Conservation (phyloP, 2,113 vertebrate genomes). For the Callipepla californica region DNA sequence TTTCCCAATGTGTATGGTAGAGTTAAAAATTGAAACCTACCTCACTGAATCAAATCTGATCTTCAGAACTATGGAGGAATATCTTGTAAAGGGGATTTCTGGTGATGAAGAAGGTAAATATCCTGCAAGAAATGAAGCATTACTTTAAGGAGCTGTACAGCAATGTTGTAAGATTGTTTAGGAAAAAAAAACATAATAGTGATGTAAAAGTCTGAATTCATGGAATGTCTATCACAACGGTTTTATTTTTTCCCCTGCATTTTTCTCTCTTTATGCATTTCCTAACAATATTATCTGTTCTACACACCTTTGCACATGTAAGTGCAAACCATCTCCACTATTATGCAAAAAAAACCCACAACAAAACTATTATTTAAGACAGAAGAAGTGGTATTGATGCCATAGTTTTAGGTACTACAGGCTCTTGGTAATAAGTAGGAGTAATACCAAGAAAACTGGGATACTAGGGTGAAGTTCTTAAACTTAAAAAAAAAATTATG, state of each 20-base stretch:
- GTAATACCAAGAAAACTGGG: background rate
- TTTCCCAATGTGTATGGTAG: background rate
- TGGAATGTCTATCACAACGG: background rate
- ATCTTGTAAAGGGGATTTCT: background rate
- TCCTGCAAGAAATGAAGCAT: background rate
- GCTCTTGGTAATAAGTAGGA: background rate
- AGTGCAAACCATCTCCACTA: background rate
- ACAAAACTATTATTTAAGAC: background rate
- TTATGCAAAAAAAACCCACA: background rate
- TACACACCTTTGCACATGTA: background rate
- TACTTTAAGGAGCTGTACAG: background rate
- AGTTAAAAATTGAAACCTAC: background rate
- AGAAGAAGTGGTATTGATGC: background rate
- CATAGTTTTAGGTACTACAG: background rate
- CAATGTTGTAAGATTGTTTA: background rate
- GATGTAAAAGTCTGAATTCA: background rate
- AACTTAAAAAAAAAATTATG: background rate
- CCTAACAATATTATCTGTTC: background rate
- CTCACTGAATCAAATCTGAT: slow-evolving; percentile 18
- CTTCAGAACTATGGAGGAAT: background rate
- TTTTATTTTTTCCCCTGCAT: background rate
- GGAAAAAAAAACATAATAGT: background rate
- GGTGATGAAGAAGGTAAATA: background rate
- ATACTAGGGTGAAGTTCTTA: background rate
- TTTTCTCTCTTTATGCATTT: background rate